phyloP scores from a whole-genome alignment of 2,888 invertebrate species.

The Ptilodon capucinus region DNA sequence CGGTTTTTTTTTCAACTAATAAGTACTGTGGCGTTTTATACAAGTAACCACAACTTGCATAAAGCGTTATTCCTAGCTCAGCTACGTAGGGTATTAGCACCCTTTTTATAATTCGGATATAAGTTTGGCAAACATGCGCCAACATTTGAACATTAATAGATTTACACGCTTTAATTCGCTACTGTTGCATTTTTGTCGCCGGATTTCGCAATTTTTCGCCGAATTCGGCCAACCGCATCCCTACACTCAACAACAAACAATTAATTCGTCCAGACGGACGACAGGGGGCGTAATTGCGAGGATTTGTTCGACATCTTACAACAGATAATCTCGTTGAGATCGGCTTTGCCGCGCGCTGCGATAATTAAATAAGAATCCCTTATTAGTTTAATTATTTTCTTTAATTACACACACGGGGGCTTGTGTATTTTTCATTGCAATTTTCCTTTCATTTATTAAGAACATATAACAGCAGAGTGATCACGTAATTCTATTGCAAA shows the following conservation, averaged over 20 bases:
- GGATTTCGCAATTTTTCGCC: background rate
- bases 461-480: too few relatives aligned
- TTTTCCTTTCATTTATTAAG: too few relatives aligned
- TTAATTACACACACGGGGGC: conserved; percentile 3
- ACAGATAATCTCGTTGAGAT: conserved; percentile 9
- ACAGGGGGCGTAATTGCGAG: conserved; percentile 6
- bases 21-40: too few relatives aligned
- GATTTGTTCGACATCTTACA: conserved; percentile 11
- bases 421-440: too few relatives aligned
- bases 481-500: too few relatives aligned
- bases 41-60: too few relatives aligned
- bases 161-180: too few relatives aligned
- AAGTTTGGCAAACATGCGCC: background rate
- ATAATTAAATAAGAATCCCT: conserved; percentile 12
- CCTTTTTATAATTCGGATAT: background rate
- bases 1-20: too few relatives aligned
- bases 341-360: background rate
- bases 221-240: conserved; percentile 1
- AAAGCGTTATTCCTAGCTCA: too few relatives aligned
- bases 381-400: conserved; percentile 7
- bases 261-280: conserved; percentile 5
- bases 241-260: conserved; percentile 6
- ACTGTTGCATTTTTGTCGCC: too few relatives aligned
- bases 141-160: too few relatives aligned
- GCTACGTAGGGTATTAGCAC: too few relatives aligned